These are phyloP conservation scores for Zaprionus capensis DNA, from an alignment of 1,140 invertebrate genomes.

Conservation along the genomic window DNA sequence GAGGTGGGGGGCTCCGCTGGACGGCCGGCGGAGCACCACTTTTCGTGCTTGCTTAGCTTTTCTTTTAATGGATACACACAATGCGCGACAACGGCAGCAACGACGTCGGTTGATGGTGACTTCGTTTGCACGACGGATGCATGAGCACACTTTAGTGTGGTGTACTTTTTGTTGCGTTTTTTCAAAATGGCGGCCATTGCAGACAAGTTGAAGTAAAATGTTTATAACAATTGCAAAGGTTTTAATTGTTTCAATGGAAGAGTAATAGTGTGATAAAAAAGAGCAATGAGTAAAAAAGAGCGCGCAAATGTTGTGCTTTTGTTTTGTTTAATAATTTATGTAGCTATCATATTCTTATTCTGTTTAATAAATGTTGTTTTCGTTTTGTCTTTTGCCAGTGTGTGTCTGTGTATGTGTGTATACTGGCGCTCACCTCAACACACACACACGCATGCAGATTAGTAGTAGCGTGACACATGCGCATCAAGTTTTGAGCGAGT, in stretches of 20 bases:
- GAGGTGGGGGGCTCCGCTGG: conserved; percentile 34
- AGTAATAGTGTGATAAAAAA: neutral
- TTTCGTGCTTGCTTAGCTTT: conserved; percentile 40
- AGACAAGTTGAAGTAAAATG: conserved; percentile 46
- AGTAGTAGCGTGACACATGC: conserved; percentile 39
- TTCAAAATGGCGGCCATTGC: conserved; percentile 68
- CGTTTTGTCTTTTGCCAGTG: conserved; percentile 19
- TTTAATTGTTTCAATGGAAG: neutral
- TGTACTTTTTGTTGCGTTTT: conserved; percentile 55
- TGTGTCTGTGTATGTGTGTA: conserved; percentile 14
- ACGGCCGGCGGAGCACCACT: conserved; percentile 60
- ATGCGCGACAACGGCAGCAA: conserved; percentile 44
- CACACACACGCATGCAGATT: conserved; percentile 3
- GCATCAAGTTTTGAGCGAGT: conserved; percentile 22
- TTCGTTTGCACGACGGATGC: conserved; percentile 65
- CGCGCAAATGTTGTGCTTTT: conserved; percentile 16
- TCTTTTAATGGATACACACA: conserved; percentile 65
- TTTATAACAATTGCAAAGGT: conserved; percentile 30
- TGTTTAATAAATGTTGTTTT: conserved; percentile 34
- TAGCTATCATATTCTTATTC: conserved; percentile 26
- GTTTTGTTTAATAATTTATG: conserved; percentile 14
- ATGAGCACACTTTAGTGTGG: conserved; percentile 53
- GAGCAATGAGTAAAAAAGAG: neutral
- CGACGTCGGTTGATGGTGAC: conserved; percentile 52
- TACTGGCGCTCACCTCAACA: conserved; percentile 19